These are phyloP conservation scores for Cebidichthys violaceus DNA, from an alignment of 2,113 vertebrate genomes.

Conservation along the genomic window DNA sequence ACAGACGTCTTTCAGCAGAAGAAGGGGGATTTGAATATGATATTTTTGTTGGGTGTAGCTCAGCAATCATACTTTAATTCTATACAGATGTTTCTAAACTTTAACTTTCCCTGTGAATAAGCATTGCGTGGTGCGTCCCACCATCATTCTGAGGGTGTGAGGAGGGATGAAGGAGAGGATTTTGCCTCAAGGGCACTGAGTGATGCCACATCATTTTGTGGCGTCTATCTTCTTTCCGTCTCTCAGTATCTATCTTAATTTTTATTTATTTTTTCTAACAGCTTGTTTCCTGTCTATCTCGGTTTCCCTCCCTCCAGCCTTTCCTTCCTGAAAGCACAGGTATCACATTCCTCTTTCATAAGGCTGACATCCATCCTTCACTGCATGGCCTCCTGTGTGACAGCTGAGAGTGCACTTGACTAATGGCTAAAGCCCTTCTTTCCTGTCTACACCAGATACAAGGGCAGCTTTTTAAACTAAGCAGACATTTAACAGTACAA, in stretches of 20 bases:
- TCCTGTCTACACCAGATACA: conserved; percentile 14
- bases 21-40: conserved; percentile 4
- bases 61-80: background rate
- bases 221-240: conserved; percentile 18
- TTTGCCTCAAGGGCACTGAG: conserved; percentile 67
- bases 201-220: conserved; percentile 39
- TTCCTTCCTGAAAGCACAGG: conserved; percentile 38
- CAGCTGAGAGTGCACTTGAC: conserved; percentile 4
- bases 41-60: conserved; percentile 32
- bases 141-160: conserved; percentile 17
- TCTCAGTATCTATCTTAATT: background rate
- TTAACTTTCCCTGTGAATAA: conserved; percentile 17
- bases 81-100: conserved; percentile 21
- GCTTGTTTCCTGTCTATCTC: conserved; percentile 16
- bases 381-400: conserved; percentile 25
- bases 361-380: conserved; percentile 56
- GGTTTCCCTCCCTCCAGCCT: conserved; percentile 25
- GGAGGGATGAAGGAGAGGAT: conserved; percentile 35
- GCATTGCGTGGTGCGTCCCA: conserved; percentile 34
- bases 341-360: conserved; percentile 59
- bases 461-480: background rate
- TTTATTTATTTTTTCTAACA: background rate
- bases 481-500: conserved; percentile 2
- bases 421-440: conserved; percentile 14
- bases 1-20: conserved; percentile 15